Conservation (phyloP, 2,113 vertebrate genomes). For the Oplegnathus fasciatus region DNA sequence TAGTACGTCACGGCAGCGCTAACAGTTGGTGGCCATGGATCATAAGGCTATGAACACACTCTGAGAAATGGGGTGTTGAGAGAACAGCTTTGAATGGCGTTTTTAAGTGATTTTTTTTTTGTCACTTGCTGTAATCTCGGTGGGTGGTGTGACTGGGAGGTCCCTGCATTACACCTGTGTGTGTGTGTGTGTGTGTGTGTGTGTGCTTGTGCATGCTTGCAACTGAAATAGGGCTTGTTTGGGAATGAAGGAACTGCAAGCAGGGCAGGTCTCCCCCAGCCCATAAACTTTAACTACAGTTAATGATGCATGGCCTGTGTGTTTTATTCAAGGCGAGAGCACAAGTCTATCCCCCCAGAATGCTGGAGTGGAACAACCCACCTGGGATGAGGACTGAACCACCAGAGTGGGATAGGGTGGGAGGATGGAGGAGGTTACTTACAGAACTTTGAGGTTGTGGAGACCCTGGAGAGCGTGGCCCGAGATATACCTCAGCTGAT, state of each 20-base stretch:
- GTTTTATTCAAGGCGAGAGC: conserved; percentile 70
- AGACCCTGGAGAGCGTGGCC: conserved; percentile 91
- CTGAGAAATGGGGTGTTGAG: conserved; percentile 57
- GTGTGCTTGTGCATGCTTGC: conserved; percentile 23
- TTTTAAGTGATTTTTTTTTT: conserved; percentile 53
- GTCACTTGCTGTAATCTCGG: conserved; percentile 70
- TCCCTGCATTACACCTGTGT: conserved; percentile 68
- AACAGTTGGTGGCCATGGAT: conserved; percentile 70
- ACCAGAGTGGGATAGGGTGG: conserved; percentile 8
- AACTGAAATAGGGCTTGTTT: conserved; percentile 60
- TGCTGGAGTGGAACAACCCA: conserved; percentile 53
- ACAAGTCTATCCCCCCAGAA: conserved; percentile 39
- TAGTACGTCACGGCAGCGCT: conserved; percentile 40
- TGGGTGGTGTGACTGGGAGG: conserved; percentile 73
- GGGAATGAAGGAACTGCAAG: conserved; percentile 58
- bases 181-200: conserved; percentile 25
- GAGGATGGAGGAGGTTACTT: conserved; percentile 80
- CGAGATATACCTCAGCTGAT: conserved; percentile 92
- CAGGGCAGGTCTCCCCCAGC: conserved; percentile 61
- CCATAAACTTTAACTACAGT: conserved; percentile 79
- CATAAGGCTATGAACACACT: conserved; percentile 51
- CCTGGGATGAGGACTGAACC: conserved; percentile 46
- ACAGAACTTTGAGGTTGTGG: conserved; percentile 95
- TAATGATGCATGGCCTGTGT: conserved; percentile 76
- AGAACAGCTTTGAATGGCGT: conserved; percentile 47